A percentile compares a stretch with the other conserved stretches of the same genome.
Evolutionary conservation across 1,140 invertebrate genomes (phyloP).

Genomic region (Polypedilum pembai): DNA sequence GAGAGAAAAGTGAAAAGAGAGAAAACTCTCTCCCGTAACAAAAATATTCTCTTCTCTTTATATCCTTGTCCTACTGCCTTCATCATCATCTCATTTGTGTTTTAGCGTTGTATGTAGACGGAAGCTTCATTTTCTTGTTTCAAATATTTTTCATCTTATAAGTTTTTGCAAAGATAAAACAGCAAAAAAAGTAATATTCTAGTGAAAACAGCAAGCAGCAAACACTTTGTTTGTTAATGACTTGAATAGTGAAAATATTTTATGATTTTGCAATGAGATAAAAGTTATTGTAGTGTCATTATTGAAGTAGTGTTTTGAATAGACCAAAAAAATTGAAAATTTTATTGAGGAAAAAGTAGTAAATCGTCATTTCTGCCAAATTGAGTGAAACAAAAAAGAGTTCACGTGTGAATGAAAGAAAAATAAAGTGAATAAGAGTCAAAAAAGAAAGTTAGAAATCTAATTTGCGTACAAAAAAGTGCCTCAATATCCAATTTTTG

Average conservation of each 20-base stretch:
- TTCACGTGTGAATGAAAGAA: background rate
- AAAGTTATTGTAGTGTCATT: constrained; percentile 7
- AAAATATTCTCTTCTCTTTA: background rate
- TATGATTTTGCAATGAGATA: background rate
- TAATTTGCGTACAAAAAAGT: constrained; percentile 14
- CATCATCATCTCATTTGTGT: constrained; percentile 6
- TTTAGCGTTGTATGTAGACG: constrained; percentile 10
- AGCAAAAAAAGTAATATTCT: background rate
- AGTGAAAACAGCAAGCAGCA: background rate
- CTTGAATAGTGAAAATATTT: background rate
- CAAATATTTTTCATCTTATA: background rate
- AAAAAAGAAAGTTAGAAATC: background rate
- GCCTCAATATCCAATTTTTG: constrained; percentile 1
- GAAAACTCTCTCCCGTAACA: background rate
- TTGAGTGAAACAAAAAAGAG: constrained; percentile 4
- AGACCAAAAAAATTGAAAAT: background rate
- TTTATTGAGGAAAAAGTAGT: background rate
- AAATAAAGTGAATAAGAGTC: background rate
- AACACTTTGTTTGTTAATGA: background rate
- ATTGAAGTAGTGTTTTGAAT: background rate
- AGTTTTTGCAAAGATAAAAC: constrained; percentile 7
- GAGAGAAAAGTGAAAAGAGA: background rate
- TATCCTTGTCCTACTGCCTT: constrained; percentile 2
- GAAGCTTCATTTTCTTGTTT: constrained; percentile 18
- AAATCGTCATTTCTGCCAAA: constrained; percentile 1